Conservation (phyloP, 2,797 vertebrate genomes). For the Neopelma chrysocephalum region DNA sequence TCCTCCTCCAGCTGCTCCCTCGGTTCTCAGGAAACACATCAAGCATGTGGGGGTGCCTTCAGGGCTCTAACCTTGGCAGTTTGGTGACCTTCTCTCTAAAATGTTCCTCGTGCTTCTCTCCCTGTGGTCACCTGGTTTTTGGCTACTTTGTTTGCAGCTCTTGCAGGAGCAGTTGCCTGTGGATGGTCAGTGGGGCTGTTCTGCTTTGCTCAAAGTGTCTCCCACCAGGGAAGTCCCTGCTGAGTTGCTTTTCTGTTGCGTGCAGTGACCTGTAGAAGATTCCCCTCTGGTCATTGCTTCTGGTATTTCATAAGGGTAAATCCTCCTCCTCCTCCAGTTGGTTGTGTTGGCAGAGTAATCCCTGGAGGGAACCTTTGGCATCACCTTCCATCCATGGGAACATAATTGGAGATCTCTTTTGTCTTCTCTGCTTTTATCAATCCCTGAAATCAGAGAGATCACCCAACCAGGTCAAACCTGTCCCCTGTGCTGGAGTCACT, state of each 20-base stretch:
- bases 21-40: not conserved
- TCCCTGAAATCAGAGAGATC: accelerated
- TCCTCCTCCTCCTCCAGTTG: not conserved
- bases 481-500: not conserved
- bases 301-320: not conserved
- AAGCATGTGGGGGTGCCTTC: not conserved
- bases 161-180: not conserved
- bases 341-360: not conserved
- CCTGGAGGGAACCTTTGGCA: not conserved
- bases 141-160: not conserved
- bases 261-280: not conserved
- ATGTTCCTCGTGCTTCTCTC: not conserved
- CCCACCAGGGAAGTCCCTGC: not conserved
- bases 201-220: not conserved
- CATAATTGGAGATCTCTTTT: accelerated
- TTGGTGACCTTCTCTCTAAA: not conserved
- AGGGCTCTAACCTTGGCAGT: not conserved
- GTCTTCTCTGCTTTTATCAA: not conserved
- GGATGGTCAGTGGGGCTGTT: not conserved
- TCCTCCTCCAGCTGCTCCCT: not conserved
- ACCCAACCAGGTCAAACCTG: not conserved
- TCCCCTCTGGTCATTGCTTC: not conserved
- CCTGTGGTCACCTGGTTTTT: not conserved
- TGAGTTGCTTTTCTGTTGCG: not conserved
- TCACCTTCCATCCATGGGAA: accelerated